These are phyloP conservation scores for Megastigmus dorsalis DNA, from an alignment of 2,888 invertebrate species.

Conservation along the genomic window DNA sequence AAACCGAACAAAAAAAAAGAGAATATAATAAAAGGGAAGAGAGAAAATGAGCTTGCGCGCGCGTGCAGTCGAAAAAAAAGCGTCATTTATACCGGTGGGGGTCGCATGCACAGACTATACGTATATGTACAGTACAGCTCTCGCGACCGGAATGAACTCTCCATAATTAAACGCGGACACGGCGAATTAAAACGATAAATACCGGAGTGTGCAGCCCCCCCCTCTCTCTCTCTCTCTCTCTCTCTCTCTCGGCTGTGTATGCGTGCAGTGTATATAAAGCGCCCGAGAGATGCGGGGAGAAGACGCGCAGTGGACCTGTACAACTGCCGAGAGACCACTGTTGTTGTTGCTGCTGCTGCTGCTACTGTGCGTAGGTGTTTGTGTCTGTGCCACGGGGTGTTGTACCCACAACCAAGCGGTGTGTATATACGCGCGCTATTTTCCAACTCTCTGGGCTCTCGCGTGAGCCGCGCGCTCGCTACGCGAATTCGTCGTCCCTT, in stretches of 20 bases:
- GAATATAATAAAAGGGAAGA: no score
- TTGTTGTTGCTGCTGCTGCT: no score
- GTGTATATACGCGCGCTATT: no score
- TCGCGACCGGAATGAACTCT: conserved; percentile 66
- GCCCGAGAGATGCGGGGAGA: conserved; percentile 1
- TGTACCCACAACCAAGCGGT: no score
- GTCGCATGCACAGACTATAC: no score
- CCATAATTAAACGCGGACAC: conserved; percentile 71
- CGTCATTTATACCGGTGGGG: conserved; percentile 18
- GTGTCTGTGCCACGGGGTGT: no score
- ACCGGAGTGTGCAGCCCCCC: conserved; percentile 6
- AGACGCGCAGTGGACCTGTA: conserved; percentile 1
- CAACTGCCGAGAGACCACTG: no score
- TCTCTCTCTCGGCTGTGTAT: background rate
- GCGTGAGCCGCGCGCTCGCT: conserved; percentile 18
- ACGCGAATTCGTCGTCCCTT: conserved; percentile 35
- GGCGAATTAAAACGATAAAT: conserved; percentile 70
- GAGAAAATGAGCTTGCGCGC: background rate
- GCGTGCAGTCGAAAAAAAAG: conserved; percentile 11
- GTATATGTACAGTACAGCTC: no score
- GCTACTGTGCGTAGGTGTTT: no score
- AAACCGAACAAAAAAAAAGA: background rate
- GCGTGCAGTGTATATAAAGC: conserved; percentile 10
- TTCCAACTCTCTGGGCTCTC: no score
- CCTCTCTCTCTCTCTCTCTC: background rate